A percentile compares a stretch with the other conserved stretches of the same genome.
Evolutionary conservation across 1,140 invertebrate species (phyloP).

Genomic region (Onthophagus taurus): DNA sequence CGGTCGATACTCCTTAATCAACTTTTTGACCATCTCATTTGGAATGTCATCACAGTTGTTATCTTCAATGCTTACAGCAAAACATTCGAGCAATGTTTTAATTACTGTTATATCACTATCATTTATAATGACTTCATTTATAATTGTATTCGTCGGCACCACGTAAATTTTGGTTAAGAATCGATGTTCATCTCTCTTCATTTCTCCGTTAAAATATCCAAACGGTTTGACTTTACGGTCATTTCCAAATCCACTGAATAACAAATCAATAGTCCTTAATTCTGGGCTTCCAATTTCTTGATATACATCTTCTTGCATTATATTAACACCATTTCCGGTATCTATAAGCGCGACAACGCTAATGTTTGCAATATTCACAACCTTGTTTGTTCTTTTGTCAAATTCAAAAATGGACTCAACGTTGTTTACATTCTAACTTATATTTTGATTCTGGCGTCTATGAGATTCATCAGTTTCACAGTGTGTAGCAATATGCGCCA

Average conservation of each 20-base stretch:
- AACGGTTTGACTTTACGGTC: not conserved
- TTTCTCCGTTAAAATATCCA: not conserved
- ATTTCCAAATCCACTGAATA: not conserved
- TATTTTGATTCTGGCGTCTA: not conserved
- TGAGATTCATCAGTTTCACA: not conserved
- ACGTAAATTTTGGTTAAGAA: not conserved
- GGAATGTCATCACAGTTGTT: not conserved
- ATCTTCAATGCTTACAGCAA: not conserved
- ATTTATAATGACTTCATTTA: not conserved
- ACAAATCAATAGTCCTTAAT: not conserved
- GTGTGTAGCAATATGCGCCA: not conserved
- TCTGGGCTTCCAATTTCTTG: not conserved
- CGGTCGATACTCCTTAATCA: not conserved
- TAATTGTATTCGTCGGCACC: not conserved
- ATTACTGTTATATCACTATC: not conserved
- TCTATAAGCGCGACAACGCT: not conserved
- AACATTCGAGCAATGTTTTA: not conserved
- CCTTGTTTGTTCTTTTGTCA: no score
- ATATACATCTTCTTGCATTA: not conserved
- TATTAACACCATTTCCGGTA: not conserved
- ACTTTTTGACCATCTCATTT: constrained; percentile 1
- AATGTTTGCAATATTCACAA: not conserved
- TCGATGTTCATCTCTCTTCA: not conserved
- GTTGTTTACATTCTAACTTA: no score
- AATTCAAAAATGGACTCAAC: not conserved